Evolutionary conservation across 2,888 invertebrate species (phyloP), one percentile per base, ranked within the genome.

Genomic region (Rhagophthalmus giganteus): DNA sequence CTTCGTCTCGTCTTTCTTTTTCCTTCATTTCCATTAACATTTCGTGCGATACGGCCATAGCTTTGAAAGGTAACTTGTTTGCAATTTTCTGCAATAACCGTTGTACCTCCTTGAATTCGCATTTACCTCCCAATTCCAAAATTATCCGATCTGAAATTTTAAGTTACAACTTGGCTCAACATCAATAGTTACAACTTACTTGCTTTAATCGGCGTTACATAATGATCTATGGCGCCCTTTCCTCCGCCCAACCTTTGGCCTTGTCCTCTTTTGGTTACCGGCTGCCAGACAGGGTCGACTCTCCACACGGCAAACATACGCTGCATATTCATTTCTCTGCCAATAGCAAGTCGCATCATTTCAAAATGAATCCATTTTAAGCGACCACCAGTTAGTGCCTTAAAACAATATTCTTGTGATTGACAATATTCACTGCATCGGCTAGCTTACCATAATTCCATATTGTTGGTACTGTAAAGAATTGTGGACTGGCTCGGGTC

Each of bases 231-330:
- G 0, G 86, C 79, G 4, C 93, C 94, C 80, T 99, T 99, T 8
- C 98, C 98, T 58, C 95, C 94, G 5, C 98, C 98, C 91, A 96
- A 93, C 63, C 94, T 79, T 59, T 88, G 86, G 0, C 97, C 97
- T 72, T 87, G 87, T 0, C 92, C 90, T 72, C 91, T 91, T 73
- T 88, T 92, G 0, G 93, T 91, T 6, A 95, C 76, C 0, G 98
- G 90, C 67, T 97, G 94, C 98, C 98, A 99, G 0, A 97, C 96
- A 0, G 93, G 79, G 64, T 94, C 94, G 0, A 99, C 78, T 63
- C 99, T 80, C 96, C 97, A 99, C 16, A 93, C 78, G 0, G 95
- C 94, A 80, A 97, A 99, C 87, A 91, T 92, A 63, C 84, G 82
- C 56, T 80, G 83, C 11, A 81, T 74, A 63, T 95, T 87, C 66